A percentile compares a stretch with the other conserved stretches of the same genome.
These are phyloP conservation scores for Bemisia tabaci DNA, from an alignment of 1,140 invertebrate genomes.

Conservation along the genomic window DNA sequence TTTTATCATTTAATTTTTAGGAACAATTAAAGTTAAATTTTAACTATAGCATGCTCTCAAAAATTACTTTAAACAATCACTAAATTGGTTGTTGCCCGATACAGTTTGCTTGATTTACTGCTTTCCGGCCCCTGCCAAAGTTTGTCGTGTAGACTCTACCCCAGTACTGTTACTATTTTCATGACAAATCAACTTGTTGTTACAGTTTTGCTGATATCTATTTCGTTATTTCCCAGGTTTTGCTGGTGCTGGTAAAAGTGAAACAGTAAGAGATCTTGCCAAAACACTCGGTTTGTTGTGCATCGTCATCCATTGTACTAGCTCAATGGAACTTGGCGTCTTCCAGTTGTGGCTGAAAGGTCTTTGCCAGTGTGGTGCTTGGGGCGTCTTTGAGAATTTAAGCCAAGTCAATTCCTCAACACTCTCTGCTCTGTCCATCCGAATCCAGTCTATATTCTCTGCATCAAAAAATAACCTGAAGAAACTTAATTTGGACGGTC, in stretches of 20 bases:
- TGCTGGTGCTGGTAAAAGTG: slow-evolving; percentile 78
- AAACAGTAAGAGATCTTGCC: slow-evolving; percentile 79
- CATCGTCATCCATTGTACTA: slow-evolving; percentile 82
- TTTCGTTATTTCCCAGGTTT: slow-evolving; percentile 42
- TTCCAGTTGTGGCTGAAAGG: slow-evolving; percentile 75
- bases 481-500: slow-evolving; percentile 58
- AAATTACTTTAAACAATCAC: too few species aligned
- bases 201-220: too few species aligned
- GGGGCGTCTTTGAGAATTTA: slow-evolving; percentile 87
- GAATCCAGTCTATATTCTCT: slow-evolving; percentile 74
- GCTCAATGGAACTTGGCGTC: slow-evolving; percentile 78
- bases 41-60: too few species aligned
- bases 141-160: too few species aligned
- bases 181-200: too few species aligned
- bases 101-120: too few species aligned
- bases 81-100: too few species aligned
- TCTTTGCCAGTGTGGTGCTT: slow-evolving; percentile 58
- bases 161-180: too few species aligned
- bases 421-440: slow-evolving; percentile 79
- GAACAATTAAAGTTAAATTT: too few species aligned
- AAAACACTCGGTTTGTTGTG: slow-evolving; percentile 75
- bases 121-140: too few species aligned
- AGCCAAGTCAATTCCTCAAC: slow-evolving; percentile 82
- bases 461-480: slow-evolving; percentile 58
- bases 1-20: too few species aligned